Conservation (phyloP, 2,888 invertebrate species). For the Pseudococcus longispinus region DNA sequence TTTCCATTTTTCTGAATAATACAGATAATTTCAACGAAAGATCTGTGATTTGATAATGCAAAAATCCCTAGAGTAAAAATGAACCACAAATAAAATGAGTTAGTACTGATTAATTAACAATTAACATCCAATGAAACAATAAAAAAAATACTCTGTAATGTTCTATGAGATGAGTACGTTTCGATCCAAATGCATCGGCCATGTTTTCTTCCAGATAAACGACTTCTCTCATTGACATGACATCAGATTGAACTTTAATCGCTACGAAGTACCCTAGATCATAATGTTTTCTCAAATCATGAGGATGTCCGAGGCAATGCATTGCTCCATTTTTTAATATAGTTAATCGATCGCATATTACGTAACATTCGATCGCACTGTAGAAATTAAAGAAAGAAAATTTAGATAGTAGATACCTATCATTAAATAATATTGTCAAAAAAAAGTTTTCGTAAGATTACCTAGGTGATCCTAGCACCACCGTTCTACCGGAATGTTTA, state of each 20-base stretch:
- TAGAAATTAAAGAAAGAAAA: not conserved
- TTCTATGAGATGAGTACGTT: not conserved
- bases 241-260: not conserved
- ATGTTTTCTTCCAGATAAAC: not conserved
- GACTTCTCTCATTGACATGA: not conserved
- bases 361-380: not conserved
- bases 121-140: no score
- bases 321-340: not conserved
- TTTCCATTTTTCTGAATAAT: not conserved
- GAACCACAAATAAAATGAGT: not conserved
- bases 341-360: not conserved
- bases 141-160: not conserved
- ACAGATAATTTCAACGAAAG: not conserved
- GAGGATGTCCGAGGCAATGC: not conserved
- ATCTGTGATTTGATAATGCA: constrained; percentile 2
- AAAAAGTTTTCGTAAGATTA: not conserved
- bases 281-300: not conserved
- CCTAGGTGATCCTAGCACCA: not conserved
- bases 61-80: not conserved
- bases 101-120: not conserved
- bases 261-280: not conserved
- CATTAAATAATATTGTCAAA: not conserved
- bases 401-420: no score
- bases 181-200: not conserved
- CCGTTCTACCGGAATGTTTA: not conserved